Evolutionary conservation across 1,140 invertebrate species (phyloP).

Genomic region (Temnothorax longispinosus): DNA sequence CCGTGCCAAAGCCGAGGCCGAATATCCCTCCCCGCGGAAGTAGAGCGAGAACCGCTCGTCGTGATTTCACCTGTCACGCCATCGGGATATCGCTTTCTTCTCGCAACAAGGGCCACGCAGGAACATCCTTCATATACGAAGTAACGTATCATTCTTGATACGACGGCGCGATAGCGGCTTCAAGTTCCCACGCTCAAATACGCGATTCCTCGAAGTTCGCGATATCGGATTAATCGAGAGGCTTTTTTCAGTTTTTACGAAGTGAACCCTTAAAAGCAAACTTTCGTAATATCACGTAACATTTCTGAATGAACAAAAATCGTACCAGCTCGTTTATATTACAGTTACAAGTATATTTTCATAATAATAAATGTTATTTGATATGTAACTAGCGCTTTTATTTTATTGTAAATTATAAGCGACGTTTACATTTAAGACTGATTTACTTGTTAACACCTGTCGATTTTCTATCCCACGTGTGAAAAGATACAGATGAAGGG

Average conservation of each 20-base stretch:
- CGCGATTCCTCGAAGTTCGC: not conserved
- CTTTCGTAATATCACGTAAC: not conserved
- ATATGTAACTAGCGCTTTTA: not conserved
- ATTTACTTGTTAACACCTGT: not conserved
- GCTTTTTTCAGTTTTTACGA: not conserved
- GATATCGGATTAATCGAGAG: not conserved
- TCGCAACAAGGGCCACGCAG: constrained; percentile 16
- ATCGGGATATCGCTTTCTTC: constrained; percentile 56
- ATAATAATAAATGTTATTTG: not conserved
- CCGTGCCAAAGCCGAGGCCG: constrained; percentile 46
- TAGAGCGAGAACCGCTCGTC: constrained; percentile 51
- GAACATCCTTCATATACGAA: constrained; percentile 18
- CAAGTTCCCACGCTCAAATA: constrained; percentile 39
- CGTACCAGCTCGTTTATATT: not conserved
- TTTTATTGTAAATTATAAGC: not conserved
- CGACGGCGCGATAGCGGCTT: constrained; percentile 12
- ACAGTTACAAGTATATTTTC: not conserved
- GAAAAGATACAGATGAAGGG: not conserved
- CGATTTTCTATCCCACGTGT: no score
- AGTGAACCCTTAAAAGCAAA: not conserved
- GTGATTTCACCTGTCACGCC: constrained; percentile 70
- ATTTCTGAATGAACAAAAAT: not conserved
- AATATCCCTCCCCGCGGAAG: constrained; percentile 1
- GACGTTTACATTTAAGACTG: not conserved
- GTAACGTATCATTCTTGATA: constrained; percentile 47